These are phyloP conservation scores for Ylistrum balloti DNA, from an alignment of 1,140 invertebrate genomes.

Conservation along the genomic window DNA sequence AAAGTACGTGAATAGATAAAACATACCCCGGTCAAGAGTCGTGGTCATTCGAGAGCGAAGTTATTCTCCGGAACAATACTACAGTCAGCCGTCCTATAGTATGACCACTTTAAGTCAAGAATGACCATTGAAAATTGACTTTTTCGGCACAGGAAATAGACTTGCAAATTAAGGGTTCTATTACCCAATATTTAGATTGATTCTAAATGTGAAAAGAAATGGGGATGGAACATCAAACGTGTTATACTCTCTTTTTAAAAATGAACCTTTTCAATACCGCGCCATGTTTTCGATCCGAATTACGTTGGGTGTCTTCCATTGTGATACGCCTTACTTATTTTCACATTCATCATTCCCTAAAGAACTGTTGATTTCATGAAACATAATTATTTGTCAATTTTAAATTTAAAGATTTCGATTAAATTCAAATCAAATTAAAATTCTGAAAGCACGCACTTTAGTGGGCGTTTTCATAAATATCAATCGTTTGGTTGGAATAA, in stretches of 20 bases:
- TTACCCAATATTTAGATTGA: conserved; percentile 36
- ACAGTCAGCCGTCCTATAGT: neutral
- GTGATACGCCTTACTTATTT: neutral
- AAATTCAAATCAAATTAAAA: conserved; percentile 1
- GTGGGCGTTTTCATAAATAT: neutral
- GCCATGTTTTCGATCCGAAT: neutral
- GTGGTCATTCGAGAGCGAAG: neutral
- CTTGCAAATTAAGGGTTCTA: neutral
- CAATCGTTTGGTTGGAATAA: neutral
- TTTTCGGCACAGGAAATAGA: conserved; percentile 38
- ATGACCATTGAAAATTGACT: conserved; percentile 39
- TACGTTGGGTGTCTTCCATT: neutral
- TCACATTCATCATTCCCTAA: neutral
- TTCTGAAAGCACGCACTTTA: neutral
- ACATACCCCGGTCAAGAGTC: neutral
- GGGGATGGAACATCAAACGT: neutral
- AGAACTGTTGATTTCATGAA: neutral
- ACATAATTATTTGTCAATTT: conserved; percentile 36
- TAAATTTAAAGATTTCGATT: neutral
- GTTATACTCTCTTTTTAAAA: neutral
- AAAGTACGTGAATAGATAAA: conserved; percentile 29
- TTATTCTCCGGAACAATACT: neutral
- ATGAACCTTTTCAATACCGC: neutral
- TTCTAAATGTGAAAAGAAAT: conserved; percentile 4
- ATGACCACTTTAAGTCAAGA: neutral